Conservation (phyloP, 2,888 invertebrate species). For the Chymomyza fuscimana region DNA sequence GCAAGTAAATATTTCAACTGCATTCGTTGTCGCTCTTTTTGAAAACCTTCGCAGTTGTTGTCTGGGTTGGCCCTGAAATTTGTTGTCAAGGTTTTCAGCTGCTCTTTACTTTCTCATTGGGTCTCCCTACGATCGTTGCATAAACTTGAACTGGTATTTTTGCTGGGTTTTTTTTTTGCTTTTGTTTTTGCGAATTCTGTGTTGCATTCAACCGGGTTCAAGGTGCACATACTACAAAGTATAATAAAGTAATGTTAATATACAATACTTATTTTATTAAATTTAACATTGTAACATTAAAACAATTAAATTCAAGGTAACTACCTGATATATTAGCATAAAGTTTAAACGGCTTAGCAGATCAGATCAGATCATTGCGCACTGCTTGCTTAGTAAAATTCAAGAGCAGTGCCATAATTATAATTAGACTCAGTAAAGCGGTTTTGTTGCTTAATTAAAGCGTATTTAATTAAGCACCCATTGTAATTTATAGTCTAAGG, state of each 20-base stretch:
- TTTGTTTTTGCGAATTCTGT: not conserved
- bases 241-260: not conserved
- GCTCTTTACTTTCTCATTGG: constrained; percentile 23
- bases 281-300: not conserved
- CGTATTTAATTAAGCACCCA: no score
- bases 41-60: constrained; percentile 49
- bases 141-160: not conserved
- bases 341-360: not conserved
- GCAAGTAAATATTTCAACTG: constrained; percentile 35
- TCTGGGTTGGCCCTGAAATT: constrained; percentile 59
- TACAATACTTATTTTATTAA: not conserved
- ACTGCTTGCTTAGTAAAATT: not conserved
- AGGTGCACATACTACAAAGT: not conserved
- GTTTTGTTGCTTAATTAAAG: not conserved
- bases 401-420: not conserved
- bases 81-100: constrained; percentile 61
- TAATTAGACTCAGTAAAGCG: not conserved
- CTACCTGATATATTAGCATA: not conserved
- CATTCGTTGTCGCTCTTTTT: constrained; percentile 54
- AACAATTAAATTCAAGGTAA: not conserved
- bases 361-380: not conserved
- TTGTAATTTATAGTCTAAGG: not conserved
- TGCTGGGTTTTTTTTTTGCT: not conserved
- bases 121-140: not conserved
- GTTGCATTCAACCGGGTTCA: not conserved